A percentile compares a stretch with the other conserved stretches of the same genome.
phyloP scores from a whole-genome alignment of 2,113 vertebrate species.

The Anoura caudifer region DNA sequence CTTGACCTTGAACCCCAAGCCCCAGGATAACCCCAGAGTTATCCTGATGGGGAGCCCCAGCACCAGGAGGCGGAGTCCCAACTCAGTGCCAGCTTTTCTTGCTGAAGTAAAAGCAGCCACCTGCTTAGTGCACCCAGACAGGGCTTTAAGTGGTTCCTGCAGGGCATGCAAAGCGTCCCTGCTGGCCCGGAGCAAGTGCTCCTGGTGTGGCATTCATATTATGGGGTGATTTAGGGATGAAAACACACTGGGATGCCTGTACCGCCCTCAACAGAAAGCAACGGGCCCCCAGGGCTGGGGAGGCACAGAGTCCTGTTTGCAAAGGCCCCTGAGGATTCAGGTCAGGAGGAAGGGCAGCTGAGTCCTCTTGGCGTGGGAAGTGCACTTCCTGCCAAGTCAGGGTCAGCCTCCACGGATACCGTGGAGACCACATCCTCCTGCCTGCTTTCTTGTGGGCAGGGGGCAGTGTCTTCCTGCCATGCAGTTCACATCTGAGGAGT shows the following conservation, averaged over 20 bases:
- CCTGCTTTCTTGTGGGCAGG: too few relatives aligned
- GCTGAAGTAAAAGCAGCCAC: not conserved
- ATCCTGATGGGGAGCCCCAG: not conserved
- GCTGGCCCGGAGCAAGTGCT: not conserved
- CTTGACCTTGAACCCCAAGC: not conserved
- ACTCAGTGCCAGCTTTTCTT: not conserved
- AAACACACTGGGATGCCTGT: not conserved
- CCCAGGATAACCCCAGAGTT: not conserved
- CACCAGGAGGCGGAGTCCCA: not conserved
- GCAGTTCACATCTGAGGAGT: too few relatives aligned
- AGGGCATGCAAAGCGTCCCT: not conserved
- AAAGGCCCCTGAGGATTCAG: not conserved
- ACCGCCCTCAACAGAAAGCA: not conserved
- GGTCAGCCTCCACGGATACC: accelerated
- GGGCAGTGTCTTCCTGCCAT: not conserved
- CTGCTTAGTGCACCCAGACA: not conserved
- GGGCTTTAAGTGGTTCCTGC: slow-evolving; percentile 46
- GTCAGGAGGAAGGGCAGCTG: not conserved
- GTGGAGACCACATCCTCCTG: not conserved
- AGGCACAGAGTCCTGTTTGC: not conserved
- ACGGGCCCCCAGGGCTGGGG: not conserved
- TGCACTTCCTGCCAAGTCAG: accelerated
- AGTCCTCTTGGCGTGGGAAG: not conserved
- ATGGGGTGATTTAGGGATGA: not conserved
- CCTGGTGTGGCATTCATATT: not conserved